Evolutionary conservation across 2,113 vertebrate species (phyloP).

Genomic region (Macrotis lagotis): DNA sequence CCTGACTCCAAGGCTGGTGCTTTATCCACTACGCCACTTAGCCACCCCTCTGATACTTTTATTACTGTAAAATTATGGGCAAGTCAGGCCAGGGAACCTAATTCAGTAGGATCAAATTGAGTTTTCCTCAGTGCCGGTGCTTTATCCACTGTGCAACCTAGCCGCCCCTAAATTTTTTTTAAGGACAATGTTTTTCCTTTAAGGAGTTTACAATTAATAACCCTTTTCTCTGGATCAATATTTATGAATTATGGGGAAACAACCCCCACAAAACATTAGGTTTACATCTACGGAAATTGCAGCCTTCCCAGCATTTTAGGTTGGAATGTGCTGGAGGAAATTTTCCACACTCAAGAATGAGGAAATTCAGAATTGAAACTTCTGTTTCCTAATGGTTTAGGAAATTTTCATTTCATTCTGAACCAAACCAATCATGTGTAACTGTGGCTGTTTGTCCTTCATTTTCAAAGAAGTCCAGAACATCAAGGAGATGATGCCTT

Average conservation of each 20-base stretch:
- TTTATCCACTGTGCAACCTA: too few species aligned
- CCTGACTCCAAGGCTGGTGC: too few species aligned
- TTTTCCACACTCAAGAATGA: not conserved
- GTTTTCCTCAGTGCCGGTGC: too few species aligned
- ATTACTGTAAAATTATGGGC: too few species aligned
- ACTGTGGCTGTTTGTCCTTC: too few species aligned
- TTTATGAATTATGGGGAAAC: not conserved
- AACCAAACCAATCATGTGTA: not conserved
- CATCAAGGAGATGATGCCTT: too few species aligned
- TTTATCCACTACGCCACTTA: too few species aligned
- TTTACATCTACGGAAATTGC: not conserved
- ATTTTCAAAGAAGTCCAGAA: too few species aligned
- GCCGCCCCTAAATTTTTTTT: too few species aligned
- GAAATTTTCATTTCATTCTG: slow-evolving; percentile 19
- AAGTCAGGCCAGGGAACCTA: too few species aligned
- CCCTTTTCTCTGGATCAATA: slow-evolving; percentile 1
- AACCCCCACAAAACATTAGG: not conserved
- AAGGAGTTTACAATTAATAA: not conserved
- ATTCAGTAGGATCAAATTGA: too few species aligned
- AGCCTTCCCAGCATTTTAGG: not conserved
- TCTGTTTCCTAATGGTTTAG: not conserved
- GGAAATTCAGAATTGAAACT: not conserved
- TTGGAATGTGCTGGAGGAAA: slow-evolving; percentile 5
- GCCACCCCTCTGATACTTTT: too few species aligned
- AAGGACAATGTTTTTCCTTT: not conserved